Conservation (phyloP, 2,797 vertebrate species). For the Tachyglossus aculeatus region DNA sequence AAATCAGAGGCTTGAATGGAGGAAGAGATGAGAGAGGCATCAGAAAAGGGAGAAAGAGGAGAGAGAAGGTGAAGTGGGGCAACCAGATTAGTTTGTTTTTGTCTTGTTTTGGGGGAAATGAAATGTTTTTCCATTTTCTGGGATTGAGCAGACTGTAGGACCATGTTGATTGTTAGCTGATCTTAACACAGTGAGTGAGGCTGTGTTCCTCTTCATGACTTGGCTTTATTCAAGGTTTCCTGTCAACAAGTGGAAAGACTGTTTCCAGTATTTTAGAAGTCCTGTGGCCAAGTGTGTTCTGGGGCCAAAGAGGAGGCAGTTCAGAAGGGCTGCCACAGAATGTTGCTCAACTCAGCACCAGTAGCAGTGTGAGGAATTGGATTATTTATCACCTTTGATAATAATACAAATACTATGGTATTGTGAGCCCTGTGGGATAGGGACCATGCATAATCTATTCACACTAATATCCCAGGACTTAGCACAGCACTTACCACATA, state of each 20-base stretch:
- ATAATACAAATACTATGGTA: not conserved
- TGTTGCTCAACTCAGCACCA: not conserved
- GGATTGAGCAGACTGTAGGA: not conserved
- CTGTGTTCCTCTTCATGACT: constrained; percentile 25
- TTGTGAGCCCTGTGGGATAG: too few species aligned
- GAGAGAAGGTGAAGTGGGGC: too few species aligned
- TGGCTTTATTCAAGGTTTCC: constrained; percentile 14
- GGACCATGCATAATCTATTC: too few species aligned
- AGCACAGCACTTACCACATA: too few species aligned
- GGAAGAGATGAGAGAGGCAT: too few species aligned
- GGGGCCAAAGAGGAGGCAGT: not conserved
- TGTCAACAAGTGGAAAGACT: constrained; percentile 42
- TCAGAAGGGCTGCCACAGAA: not conserved
- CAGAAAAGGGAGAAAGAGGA: too few species aligned
- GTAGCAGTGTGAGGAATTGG: not conserved
- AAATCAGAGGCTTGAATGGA: too few species aligned
- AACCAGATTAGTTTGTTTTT: not conserved
- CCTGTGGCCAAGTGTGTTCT: constrained; percentile 26
- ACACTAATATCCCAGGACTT: too few species aligned
- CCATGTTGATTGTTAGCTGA: constrained; percentile 8
- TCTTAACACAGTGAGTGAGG: constrained; percentile 12
- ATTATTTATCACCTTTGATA: too few species aligned
- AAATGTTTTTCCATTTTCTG: constrained; percentile 1
- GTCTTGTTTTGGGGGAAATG: constrained; percentile 7
- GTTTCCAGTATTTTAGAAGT: constrained; percentile 24